A percentile compares a stretch with the other conserved stretches of the same genome.
These are phyloP conservation scores for Atta cephalotes DNA, from an alignment of 1,140 invertebrate species.

Conservation along the genomic window DNA sequence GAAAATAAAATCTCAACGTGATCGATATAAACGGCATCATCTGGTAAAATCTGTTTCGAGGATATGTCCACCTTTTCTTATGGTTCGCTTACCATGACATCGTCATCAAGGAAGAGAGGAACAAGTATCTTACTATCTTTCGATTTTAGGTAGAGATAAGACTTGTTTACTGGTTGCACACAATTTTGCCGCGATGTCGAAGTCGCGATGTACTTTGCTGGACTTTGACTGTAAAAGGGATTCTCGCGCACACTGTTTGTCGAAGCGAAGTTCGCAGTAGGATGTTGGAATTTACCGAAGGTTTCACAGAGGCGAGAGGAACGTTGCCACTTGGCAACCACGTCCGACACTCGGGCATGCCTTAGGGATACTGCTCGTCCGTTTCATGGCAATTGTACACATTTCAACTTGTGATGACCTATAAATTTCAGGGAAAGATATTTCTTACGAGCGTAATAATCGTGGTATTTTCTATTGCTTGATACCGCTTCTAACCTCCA, in stretches of 20 bases:
- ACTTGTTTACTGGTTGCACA: conserved; percentile 64
- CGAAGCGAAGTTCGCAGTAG: conserved; percentile 65
- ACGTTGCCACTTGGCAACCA: conserved; percentile 70
- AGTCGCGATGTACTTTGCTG: conserved; percentile 58
- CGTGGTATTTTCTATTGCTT: conserved; percentile 2
- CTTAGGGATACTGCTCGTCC: conserved; percentile 73
- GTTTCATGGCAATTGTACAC: conserved; percentile 35
- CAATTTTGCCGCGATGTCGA: conserved; percentile 51
- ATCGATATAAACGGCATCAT: conserved; percentile 71
- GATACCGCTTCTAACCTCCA: not conserved
- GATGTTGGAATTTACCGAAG: conserved; percentile 69
- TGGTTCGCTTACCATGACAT: conserved; percentile 28
- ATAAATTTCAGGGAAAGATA: not conserved
- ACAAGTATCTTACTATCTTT: not conserved
- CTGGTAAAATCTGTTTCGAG: conserved; percentile 9
- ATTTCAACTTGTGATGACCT: conserved; percentile 24
- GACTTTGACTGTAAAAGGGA: conserved; percentile 60
- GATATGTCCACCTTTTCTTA: conserved; percentile 9
- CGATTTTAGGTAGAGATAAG: not conserved
- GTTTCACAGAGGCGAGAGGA: conserved; percentile 58
- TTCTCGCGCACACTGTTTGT: conserved; percentile 65
- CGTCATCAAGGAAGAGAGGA: not conserved
- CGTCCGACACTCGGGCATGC: conserved; percentile 73
- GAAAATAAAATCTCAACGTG: conserved; percentile 72
- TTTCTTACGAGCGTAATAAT: not conserved